These are phyloP conservation scores for Alcis repandata DNA, from an alignment of 2,888 invertebrate species.

Conservation along the genomic window DNA sequence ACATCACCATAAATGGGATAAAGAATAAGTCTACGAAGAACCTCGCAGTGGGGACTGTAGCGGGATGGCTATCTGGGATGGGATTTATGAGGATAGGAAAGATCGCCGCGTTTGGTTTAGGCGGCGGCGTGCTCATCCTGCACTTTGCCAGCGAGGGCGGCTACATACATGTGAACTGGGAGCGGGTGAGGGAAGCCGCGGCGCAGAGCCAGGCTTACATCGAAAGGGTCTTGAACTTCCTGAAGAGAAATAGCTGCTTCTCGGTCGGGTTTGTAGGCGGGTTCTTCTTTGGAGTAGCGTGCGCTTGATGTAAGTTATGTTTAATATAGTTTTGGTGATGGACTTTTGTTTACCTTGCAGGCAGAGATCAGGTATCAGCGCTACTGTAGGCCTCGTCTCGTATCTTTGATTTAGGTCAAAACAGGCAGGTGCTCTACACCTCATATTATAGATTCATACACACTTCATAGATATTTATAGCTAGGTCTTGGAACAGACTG, in stretches of 20 bases:
- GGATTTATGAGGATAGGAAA: slow-evolving; percentile 94
- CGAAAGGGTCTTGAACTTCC: slow-evolving; percentile 88
- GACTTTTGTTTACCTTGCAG: not conserved
- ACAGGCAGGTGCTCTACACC: too few relatives aligned
- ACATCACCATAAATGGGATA: slow-evolving; percentile 61
- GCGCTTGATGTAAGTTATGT: slow-evolving; percentile 68
- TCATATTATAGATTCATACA: too few relatives aligned
- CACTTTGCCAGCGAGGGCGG: slow-evolving; percentile 96
- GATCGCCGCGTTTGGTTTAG: slow-evolving; percentile 94
- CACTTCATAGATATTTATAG: too few relatives aligned
- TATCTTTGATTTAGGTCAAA: too few relatives aligned
- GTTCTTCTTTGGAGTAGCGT: slow-evolving; percentile 93
- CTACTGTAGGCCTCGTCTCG: too few relatives aligned
- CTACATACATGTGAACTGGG: slow-evolving; percentile 96
- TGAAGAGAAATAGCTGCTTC: slow-evolving; percentile 89
- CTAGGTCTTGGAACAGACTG: too few relatives aligned
- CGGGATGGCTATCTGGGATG: slow-evolving; percentile 90
- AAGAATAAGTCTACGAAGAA: slow-evolving; percentile 64
- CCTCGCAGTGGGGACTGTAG: slow-evolving; percentile 67
- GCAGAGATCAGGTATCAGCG: too few relatives aligned
- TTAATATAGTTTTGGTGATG: slow-evolving; percentile 31
- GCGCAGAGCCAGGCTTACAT: slow-evolving; percentile 91
- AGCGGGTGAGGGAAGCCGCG: slow-evolving; percentile 91
- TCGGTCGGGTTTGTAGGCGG: slow-evolving; percentile 94
- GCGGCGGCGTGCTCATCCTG: slow-evolving; percentile 94